Conservation (phyloP, 2,113 vertebrate species). For the Bujurquina vittata region DNA sequence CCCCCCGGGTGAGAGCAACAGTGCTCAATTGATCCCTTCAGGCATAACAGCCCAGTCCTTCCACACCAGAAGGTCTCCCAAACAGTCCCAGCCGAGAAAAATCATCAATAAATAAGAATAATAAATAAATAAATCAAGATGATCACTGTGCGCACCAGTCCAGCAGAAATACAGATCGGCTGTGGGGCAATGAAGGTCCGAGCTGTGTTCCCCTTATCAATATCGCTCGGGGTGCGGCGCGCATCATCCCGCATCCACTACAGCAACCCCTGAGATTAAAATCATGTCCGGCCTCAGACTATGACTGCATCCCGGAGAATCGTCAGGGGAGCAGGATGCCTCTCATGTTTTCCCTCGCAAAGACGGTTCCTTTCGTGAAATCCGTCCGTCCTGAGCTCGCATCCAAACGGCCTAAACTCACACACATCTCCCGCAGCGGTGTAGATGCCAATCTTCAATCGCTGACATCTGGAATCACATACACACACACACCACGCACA, state of each 20-base stretch:
- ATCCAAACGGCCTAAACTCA: background rate
- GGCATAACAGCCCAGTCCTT: conserved; percentile 51
- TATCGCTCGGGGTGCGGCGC: conserved; percentile 66
- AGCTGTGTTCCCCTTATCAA: conserved; percentile 59
- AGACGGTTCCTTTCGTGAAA: conserved; percentile 16
- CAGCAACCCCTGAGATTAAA: conserved; percentile 62
- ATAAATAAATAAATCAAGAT: conserved; percentile 19
- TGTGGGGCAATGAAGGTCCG: conserved; percentile 31
- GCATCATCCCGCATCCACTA: conserved; percentile 68
- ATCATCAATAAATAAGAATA: background rate
- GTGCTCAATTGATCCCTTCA: conserved; percentile 58
- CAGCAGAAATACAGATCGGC: conserved; percentile 47
- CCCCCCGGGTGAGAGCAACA: conserved; percentile 56
- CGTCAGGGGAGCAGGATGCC: conserved; percentile 53
- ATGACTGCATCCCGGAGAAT: conserved; percentile 58
- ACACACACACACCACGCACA: background rate
- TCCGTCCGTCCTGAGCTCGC: conserved; percentile 30
- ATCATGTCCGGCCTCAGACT: conserved; percentile 69
- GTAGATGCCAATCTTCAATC: conserved; percentile 1
- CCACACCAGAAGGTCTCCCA: conserved; percentile 64
- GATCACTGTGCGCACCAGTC: conserved; percentile 61
- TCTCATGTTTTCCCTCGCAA: conserved; percentile 37
- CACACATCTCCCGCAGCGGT: conserved; percentile 20
- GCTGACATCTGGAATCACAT: conserved; percentile 23
- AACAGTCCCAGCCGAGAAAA: conserved; percentile 25